Conservation (phyloP, 2,888 invertebrate genomes). For the Melangyna quadrimaculata region DNA sequence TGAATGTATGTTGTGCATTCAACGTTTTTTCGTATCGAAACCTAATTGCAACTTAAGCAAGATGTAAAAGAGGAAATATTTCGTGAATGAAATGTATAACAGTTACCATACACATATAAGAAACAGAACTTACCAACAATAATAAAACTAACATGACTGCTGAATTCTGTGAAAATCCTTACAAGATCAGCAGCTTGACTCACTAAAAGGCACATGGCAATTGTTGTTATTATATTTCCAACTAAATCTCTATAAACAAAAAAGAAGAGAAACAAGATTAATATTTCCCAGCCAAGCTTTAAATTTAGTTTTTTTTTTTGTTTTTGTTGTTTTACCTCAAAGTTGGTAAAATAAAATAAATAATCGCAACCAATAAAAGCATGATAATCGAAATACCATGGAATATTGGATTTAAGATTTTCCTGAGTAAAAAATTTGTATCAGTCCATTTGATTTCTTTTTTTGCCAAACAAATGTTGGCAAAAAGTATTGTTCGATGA, state of each 20-base stretch:
- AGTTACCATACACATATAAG: background rate
- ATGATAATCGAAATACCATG: conserved; percentile 88
- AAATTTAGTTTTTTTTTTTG: background rate
- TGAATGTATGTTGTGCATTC: too few species aligned
- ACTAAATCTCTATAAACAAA: conserved; percentile 85
- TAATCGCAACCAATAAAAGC: conserved; percentile 87
- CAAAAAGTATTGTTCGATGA: conserved; percentile 85
- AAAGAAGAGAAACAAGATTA: background rate
- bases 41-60: too few species aligned
- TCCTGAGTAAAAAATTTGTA: conserved; percentile 87
- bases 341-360: conserved; percentile 92
- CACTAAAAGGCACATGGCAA: conserved; percentile 88
- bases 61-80: too few species aligned
- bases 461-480: conserved; percentile 88
- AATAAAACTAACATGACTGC: conserved; percentile 90
- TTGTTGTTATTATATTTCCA: conserved; percentile 92
- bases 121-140: conserved; percentile 85
- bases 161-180: conserved; percentile 89
- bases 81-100: too few species aligned
- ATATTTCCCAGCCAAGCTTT: background rate
- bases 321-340: conserved; percentile 82
- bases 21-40: too few species aligned
- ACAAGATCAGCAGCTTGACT: conserved; percentile 90
- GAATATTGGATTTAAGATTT: conserved; percentile 89
- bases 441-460: conserved; percentile 88